phyloP scores from a whole-genome alignment of 2,797 vertebrate species.

The Brachyalestes nurse region DNA sequence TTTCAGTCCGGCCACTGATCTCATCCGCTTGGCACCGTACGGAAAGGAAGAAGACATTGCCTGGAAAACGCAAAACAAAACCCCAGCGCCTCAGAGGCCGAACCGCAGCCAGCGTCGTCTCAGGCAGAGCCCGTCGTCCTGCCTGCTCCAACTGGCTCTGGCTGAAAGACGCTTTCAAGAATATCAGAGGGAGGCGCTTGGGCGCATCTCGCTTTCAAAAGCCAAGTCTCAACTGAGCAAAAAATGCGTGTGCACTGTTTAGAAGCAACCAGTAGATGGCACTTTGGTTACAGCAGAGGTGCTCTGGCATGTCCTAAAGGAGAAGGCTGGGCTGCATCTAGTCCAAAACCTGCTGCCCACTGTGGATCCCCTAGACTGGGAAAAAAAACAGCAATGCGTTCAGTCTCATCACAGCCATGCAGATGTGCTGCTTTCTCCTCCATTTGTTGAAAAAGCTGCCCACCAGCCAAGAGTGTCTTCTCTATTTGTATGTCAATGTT shows the following conservation, averaged over 20 bases:
- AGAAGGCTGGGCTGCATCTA: neutral
- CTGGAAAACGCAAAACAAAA: slow-evolving; percentile 73
- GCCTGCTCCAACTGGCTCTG: slow-evolving; percentile 72
- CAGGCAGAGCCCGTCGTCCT: slow-evolving; percentile 62
- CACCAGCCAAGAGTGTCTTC: slow-evolving; percentile 40
- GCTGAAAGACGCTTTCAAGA: slow-evolving; percentile 66
- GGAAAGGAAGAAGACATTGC: slow-evolving; percentile 66
- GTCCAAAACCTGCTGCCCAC: slow-evolving; percentile 2
- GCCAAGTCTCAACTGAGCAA: slow-evolving; percentile 48
- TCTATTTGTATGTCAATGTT: slow-evolving; percentile 56
- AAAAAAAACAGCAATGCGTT: slow-evolving; percentile 25
- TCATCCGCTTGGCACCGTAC: slow-evolving; percentile 74
- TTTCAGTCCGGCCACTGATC: slow-evolving; percentile 76
- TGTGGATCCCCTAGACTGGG: neutral
- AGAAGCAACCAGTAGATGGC: slow-evolving; percentile 76
- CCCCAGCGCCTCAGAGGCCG: slow-evolving; percentile 61
- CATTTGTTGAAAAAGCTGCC: slow-evolving; percentile 30
- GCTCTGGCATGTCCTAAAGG: neutral
- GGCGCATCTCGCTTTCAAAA: slow-evolving; percentile 60
- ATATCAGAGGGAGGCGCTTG: slow-evolving; percentile 63
- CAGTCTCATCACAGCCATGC: slow-evolving; percentile 51
- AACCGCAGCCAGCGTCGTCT: slow-evolving; percentile 74
- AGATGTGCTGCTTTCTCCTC: slow-evolving; percentile 56
- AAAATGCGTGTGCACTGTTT: slow-evolving; percentile 57
- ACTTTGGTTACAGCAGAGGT: slow-evolving; percentile 76